Base-by-base conservation (phyloP, 2,888 invertebrate species). In the Tachina grossa region DNA sequence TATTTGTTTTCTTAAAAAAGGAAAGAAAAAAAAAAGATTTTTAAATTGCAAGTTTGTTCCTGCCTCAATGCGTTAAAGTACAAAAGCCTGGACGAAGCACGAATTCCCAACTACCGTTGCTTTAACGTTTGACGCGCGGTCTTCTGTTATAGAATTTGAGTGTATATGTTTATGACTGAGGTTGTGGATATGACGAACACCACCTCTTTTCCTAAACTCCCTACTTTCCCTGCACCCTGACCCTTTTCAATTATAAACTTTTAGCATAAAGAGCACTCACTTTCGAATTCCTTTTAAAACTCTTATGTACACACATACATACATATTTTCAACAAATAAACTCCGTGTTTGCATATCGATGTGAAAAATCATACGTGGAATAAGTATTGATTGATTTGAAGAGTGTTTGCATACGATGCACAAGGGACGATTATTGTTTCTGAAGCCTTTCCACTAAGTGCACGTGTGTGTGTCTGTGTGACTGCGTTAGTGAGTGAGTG, bases 341-440 rank as follows among this genome's bases (percentile, higher is more conserved):
- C 49, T 13, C 43, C 57, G 59, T 85, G 79, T 85, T 79, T 83
- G 83, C 83, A 80, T 72, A 83, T 83, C 85, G 68, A 76, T 83
- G 79, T 76, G 80, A 39, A 76, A 83, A 80, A 59, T 75, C 75
- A 75, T 81, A 75, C 75, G 75, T 81, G 61, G 41, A 68, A 81
- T 75, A 69, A 61, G 45, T 75, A 81, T 81, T 81, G 81, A 81
- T 81, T 75, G 81, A 75, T 81, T 81, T 75, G 53, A 68, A 81
- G 39, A 75, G 51, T 68, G 61, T 75, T 75, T 75, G 19, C 74
- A 66, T 66, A 81, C 66, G 65, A 51, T 74, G 81, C 75, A 81
- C 68, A 69, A 61, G 75, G 49, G 72, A 71, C 16, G 57, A 43
- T 31, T 53, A 75, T 75, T 82, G 81, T 75, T 76, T 83, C 55